A percentile compares a stretch with the other conserved stretches of the same genome.
These are phyloP conservation scores for Petrocephalus microphthalmus DNA, from an alignment of 2,113 vertebrate genomes.

Conservation along the genomic window DNA sequence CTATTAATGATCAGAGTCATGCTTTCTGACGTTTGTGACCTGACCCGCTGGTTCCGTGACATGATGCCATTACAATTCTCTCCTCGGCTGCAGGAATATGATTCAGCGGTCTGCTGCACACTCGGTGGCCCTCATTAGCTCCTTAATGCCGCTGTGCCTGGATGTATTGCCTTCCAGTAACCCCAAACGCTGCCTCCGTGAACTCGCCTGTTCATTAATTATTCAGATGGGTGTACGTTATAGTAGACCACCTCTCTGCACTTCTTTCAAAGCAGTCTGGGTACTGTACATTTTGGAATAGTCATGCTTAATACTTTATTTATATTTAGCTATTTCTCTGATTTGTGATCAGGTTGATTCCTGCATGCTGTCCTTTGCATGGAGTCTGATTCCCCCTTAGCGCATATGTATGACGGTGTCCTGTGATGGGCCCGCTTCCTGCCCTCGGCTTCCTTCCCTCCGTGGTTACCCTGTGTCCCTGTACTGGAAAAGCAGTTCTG, in stretches of 20 bases:
- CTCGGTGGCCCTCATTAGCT: neutral
- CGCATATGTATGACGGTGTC: neutral
- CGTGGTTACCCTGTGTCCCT: neutral
- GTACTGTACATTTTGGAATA: neutral
- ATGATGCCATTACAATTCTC: neutral
- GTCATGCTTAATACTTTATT: neutral
- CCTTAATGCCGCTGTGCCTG: neutral
- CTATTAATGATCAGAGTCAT: neutral
- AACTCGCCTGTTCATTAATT: neutral
- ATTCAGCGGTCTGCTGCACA: neutral
- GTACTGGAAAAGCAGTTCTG: neutral
- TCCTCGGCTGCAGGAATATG: neutral
- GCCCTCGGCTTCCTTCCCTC: neutral
- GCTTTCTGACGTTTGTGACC: neutral
- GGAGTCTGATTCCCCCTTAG: neutral
- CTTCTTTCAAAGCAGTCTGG: neutral
- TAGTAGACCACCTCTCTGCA: neutral
- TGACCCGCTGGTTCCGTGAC: neutral
- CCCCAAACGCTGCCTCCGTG: neutral
- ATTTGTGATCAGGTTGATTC: neutral
- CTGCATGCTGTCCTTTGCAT: neutral
- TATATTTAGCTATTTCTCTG: neutral
- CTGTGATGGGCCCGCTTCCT: neutral
- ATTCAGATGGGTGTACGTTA: neutral
- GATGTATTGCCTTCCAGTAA: neutral